Evolutionary conservation across 2,888 invertebrate species (phyloP), one percentile per base, ranked within the genome.

Genomic region (Mayetiola destructor): DNA sequence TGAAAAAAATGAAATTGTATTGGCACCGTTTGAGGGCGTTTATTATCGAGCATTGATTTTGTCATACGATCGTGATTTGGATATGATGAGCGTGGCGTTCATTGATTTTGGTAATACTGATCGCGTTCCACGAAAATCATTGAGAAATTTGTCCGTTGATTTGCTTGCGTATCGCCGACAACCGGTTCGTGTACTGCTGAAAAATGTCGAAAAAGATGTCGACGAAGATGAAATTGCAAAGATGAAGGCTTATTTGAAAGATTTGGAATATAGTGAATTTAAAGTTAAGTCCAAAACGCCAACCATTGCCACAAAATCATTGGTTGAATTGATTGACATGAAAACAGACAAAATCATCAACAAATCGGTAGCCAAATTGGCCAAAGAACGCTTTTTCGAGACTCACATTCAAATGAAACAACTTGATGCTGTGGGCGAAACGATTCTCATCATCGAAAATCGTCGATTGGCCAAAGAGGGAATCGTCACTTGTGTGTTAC

Each of bases 81-180:
- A 64, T 2, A 59, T 60, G 21, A 68, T 71, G 12, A 62, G 62
- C 39, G 58, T 71, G 12, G 63, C 67, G 14, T 67, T 66, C 40
- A 61, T 70, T 10, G 71, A 71, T 57, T 69, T 64, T 57, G 71
- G 71, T 1, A 71, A 66, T 59, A n/a, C 27, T 2, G 5, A 5
- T 9, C 27, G 27, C 5, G 48, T 48, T 3, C 48, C 9, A 2
- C 27, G 23, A 14, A n/a, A 6, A n/a, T 9, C 18, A 14, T 4
- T 48, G 2, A 48, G 27, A 27, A 27, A 3, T 5, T 48, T 48
- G 48, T 27, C 48, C 1, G 6, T n/a, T 1, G n/a, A 48, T 6
- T 27, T 48, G 2, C 5, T 27, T n/a, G 6, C 12, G 27, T 8
- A n/a, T 14, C 27, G 6, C 2, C 48, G 48, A n/a, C 2, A n/a